Evolutionary conservation across 1,140 invertebrate genomes (phyloP).

Genomic region (Drosophila persimilis): DNA sequence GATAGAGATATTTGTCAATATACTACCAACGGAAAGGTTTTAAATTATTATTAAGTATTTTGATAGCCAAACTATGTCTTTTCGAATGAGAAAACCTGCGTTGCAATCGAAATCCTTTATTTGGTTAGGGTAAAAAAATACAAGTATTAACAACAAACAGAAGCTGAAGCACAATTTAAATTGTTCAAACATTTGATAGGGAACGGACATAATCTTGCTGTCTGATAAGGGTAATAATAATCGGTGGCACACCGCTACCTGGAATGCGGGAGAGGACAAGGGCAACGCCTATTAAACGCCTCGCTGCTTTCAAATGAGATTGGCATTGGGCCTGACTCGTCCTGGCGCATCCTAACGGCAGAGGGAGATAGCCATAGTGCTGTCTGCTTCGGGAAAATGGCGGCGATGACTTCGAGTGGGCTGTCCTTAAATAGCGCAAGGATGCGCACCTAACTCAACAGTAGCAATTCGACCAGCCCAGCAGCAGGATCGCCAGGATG

Average conservation of each 20-base stretch:
- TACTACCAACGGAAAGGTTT: too few relatives aligned
- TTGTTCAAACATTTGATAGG: conserved; percentile 18
- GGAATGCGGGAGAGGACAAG: conserved; percentile 23
- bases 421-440: conserved; percentile 61
- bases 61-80: too few relatives aligned
- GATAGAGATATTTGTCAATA: too few relatives aligned
- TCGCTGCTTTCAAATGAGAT: conserved; percentile 61
- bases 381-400: conserved; percentile 49
- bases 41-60: too few relatives aligned
- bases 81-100: too few relatives aligned
- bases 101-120: neutral
- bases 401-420: conserved; percentile 16
- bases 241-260: conserved; percentile 23
- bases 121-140: conserved; percentile 17
- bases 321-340: conserved; percentile 31
- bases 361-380: conserved; percentile 43
- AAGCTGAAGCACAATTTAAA: conserved; percentile 11
- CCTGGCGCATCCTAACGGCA: conserved; percentile 17
- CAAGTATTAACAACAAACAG: conserved; percentile 5
- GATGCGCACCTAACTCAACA: conserved; percentile 48
- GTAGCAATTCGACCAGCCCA: conserved; percentile 45
- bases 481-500: conserved; percentile 60
- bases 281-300: conserved; percentile 78
- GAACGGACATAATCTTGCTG: conserved; percentile 50
- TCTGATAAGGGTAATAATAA: conserved; percentile 67